These are phyloP conservation scores for Rousettus madagascariensis DNA, from an alignment of 2,797 vertebrate genomes.

Conservation along the genomic window DNA sequence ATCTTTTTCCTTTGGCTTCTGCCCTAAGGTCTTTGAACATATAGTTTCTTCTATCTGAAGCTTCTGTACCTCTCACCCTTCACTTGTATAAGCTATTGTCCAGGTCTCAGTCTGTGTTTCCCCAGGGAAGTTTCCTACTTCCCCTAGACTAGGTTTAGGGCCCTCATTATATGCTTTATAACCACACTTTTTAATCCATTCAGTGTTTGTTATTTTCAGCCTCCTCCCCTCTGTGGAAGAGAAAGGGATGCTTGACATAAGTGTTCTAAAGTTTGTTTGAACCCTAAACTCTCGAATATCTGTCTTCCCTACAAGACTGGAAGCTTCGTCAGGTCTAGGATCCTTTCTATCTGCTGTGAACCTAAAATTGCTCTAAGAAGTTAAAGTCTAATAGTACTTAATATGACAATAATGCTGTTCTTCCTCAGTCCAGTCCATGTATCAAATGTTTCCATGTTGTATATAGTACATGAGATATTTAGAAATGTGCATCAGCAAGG, in stretches of 20 bases:
- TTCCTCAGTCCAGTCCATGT: neutral
- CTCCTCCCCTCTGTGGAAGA: neutral
- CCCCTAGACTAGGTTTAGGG: neutral
- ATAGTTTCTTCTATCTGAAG: neutral
- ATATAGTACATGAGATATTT: neutral
- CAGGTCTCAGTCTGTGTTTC: neutral
- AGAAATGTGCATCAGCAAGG: neutral
- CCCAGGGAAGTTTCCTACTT: neutral
- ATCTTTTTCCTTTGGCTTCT: neutral
- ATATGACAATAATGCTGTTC: neutral
- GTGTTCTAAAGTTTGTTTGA: neutral
- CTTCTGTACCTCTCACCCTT: neutral
- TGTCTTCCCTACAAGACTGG: neutral
- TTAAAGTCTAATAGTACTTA: neutral
- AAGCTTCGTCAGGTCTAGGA: neutral
- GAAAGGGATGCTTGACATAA: neutral
- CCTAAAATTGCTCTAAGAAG: neutral
- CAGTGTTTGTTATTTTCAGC: neutral
- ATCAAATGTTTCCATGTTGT: neutral
- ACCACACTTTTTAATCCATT: neutral
- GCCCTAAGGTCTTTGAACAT: neutral
- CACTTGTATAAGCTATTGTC: neutral
- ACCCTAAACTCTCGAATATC: neutral
- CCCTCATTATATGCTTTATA: neutral
- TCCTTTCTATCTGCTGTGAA: neutral